Evolutionary conservation across 2,113 vertebrate genomes (phyloP), one percentile per base, ranked within the genome.

Genomic region (Clarias batrachus): DNA sequence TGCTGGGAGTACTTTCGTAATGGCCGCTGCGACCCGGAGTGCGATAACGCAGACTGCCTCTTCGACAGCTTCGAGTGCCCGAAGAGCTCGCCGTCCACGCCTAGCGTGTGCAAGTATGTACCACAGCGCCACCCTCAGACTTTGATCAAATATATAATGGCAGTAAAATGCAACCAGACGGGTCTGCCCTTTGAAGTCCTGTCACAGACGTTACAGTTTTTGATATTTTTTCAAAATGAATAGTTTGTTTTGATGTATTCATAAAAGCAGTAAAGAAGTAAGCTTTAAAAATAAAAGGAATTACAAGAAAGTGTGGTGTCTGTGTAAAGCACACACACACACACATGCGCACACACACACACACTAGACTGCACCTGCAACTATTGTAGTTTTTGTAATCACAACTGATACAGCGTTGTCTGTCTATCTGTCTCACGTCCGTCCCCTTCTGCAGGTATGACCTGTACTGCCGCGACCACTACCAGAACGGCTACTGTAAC

Each of bases 11-110:
- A 92, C 70, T 97, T 99, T 90, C 92, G 91, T 65, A 97, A 99
- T 52, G 93, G 93, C 62, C 92, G 74, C 23, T 99, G 97, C 8
- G 96, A 99, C 0, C 94, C 95, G 23, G 95, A 96, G 90, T 99
- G 97, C 87, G 94, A 98, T 94, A 98, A 96, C 0, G 88, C 96
- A 0, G 95, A 95, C 86, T 99, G 97, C 92, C 95, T 99, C 21
- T 99, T 97, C 63, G 97, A 99, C 94, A 95, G 96, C 93, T 98
- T 98, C 1, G 97, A 98, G 83, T 99, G 97, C 91, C 94, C 95
- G 89, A 89, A 91, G 0, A 17, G 1, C 8, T 23, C 84, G 0
- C 59, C 84, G 0, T 70, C 87, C 4, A 91, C 41, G 1, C 88
- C 90, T 89, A 94, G 88, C 89, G 73, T 87, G 0, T 98, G 97